phyloP scores from a whole-genome alignment of 2,113 vertebrate species.

The Colistium nudipinnis region DNA sequence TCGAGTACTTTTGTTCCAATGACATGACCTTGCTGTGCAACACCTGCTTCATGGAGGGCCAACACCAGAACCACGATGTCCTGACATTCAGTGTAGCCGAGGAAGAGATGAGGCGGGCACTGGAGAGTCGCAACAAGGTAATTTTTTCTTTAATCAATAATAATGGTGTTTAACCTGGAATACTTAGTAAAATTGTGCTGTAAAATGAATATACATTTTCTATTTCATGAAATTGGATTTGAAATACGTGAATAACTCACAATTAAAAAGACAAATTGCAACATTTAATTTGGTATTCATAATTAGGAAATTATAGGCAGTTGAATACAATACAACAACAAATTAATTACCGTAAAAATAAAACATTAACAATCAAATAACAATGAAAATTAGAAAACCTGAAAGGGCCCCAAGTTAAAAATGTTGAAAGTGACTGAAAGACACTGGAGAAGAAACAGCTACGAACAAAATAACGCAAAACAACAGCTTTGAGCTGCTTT shows the following conservation, averaged over 20 bases:
- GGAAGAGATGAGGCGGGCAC: constrained; percentile 70
- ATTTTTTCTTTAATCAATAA: neutral
- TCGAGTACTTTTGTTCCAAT: constrained; percentile 78
- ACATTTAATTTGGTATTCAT: neutral
- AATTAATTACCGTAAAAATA: constrained; percentile 1
- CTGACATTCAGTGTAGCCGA: constrained; percentile 71
- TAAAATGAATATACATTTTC: no score
- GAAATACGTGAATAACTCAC: no score
- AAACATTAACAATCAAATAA: constrained; percentile 30
- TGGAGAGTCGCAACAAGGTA: constrained; percentile 70
- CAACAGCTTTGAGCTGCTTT: constrained; percentile 79
- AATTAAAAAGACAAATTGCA: no score
- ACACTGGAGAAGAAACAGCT: constrained; percentile 13
- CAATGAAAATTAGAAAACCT: constrained; percentile 33
- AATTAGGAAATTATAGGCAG: neutral
- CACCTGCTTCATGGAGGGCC: constrained; percentile 59
- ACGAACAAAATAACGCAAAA: constrained; percentile 52
- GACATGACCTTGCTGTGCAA: constrained; percentile 72
- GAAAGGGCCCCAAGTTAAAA: constrained; percentile 13
- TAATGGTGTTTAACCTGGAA: neutral
- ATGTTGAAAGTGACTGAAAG: constrained; percentile 43
- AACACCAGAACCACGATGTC: constrained; percentile 75
- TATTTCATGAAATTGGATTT: no score
- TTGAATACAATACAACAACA: neutral
- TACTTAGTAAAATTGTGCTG: no score